Evolutionary conservation across 1,140 invertebrate species (phyloP).

Genomic region (Centruroides sculpturatus): DNA sequence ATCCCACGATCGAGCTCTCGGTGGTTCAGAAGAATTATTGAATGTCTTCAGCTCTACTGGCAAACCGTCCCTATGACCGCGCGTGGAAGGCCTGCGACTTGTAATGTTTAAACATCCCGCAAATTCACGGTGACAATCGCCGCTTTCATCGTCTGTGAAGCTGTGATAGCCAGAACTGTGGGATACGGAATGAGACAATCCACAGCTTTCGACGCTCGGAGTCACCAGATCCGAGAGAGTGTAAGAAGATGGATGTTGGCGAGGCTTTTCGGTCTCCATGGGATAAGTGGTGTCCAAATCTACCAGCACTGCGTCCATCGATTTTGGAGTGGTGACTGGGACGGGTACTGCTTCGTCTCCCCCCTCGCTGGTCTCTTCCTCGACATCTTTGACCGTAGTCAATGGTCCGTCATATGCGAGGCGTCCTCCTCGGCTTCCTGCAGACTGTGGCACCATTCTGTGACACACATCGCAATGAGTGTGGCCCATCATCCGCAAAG

Average conservation of each 20-base stretch:
- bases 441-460: background rate
- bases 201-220: slow-evolving; percentile 13
- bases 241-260: slow-evolving; percentile 8
- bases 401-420: slow-evolving; percentile 9
- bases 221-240: slow-evolving; percentile 16
- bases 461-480: background rate
- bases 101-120: slow-evolving; percentile 14
- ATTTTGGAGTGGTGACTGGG: background rate
- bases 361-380: slow-evolving; percentile 14
- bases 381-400: slow-evolving; percentile 10
- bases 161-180: slow-evolving; percentile 21
- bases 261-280: no score
- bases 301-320: slow-evolving; percentile 1
- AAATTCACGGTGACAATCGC: slow-evolving; percentile 16
- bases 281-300: background rate
- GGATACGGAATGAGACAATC: slow-evolving; percentile 19
- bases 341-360: slow-evolving; percentile 8
- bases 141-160: slow-evolving; percentile 18
- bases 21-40: background rate
- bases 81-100: background rate
- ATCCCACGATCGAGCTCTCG: slow-evolving; percentile 13
- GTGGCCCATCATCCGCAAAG: background rate
- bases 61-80: background rate
- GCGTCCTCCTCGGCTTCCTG: background rate
- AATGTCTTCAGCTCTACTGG: slow-evolving; percentile 16